Conservation (phyloP, 2,113 vertebrate genomes). For the Dolichallabes microphthalmus region DNA sequence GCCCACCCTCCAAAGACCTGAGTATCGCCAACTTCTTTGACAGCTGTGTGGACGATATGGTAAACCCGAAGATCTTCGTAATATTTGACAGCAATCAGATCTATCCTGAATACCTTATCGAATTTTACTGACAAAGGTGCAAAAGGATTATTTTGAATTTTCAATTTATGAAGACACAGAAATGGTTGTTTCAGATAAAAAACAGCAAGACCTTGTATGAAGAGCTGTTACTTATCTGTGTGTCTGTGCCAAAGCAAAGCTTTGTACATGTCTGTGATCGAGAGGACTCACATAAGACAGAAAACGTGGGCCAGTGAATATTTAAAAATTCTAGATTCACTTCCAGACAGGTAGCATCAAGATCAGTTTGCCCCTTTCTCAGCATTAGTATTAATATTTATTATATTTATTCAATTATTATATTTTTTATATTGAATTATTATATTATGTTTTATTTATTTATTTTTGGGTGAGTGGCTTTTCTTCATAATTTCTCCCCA, state of each 20-base stretch:
- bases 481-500: background rate
- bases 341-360: background rate
- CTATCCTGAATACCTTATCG: conserved; percentile 95
- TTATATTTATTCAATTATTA: too few species aligned
- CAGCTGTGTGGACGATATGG: conserved; percentile 92
- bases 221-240: background rate
- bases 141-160: background rate
- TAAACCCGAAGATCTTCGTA: conserved; percentile 93
- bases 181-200: conserved; percentile 1
- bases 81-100: conserved; percentile 97
- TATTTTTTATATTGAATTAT: too few species aligned
- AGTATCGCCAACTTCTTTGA: conserved; percentile 92
- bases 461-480: background rate
- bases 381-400: background rate
- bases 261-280: background rate
- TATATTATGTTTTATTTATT: too few species aligned
- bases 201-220: conserved; percentile 1
- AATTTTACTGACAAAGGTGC: conserved; percentile 78
- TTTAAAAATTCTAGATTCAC: background rate
- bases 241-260: conserved; percentile 23
- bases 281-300: background rate
- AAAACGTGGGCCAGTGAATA: conserved; percentile 1
- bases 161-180: background rate
- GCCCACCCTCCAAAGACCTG: conserved; percentile 91
- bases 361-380: background rate